Base-by-base conservation (phyloP, 2,888 invertebrate genomes). In the Drosophila nigricruria region DNA sequence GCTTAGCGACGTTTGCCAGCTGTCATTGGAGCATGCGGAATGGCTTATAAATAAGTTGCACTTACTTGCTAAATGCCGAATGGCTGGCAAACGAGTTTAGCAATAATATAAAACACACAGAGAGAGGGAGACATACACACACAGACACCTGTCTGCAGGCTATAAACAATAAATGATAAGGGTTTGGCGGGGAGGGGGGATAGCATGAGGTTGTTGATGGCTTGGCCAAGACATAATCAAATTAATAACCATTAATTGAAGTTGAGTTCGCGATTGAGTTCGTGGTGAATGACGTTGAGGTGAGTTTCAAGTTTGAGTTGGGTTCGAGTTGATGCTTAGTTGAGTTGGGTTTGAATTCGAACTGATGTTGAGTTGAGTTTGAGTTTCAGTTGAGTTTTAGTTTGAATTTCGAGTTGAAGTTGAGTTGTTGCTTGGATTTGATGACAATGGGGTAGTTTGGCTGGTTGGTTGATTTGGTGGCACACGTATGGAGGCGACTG, bases 31-130 rank as follows among this genome's bases (percentile, higher is more conserved):
- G 54, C 40, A 66, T 43, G 40, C 53, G 36, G 43, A 60, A 53
- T 59, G 52, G 59, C 59, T 74, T 61, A 57, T 75, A 61, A 78
- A 64, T 76, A 76, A 79, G 62, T 88, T 86, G 89, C 89, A 88
- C 83, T 88, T 88, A 63, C 71, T 81, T 71, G 82, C 81, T 88
- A 88, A 82, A 82, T 70, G 69, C 50, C 59, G 64, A 69, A 38
- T 47, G 63, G 49, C 64, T 66, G 59, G 10, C 49, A 85, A 82
- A 88, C 82, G 54, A 77, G 87, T 88, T 82, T 73, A 73, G 70
- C 62, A 71, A 69, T 79, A 68, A 70, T 49, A 78, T 67, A 56
- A 81, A 84, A n/a, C 18, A 49, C 5, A 49, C 16, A 25, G 16
- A 45, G 1, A 47, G 5, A 27, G 5, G 20, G 1, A 42, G 0